These are phyloP conservation scores for Oreochromis spilurus DNA, from an alignment of 2,113 vertebrate genomes.

Conservation along the genomic window DNA sequence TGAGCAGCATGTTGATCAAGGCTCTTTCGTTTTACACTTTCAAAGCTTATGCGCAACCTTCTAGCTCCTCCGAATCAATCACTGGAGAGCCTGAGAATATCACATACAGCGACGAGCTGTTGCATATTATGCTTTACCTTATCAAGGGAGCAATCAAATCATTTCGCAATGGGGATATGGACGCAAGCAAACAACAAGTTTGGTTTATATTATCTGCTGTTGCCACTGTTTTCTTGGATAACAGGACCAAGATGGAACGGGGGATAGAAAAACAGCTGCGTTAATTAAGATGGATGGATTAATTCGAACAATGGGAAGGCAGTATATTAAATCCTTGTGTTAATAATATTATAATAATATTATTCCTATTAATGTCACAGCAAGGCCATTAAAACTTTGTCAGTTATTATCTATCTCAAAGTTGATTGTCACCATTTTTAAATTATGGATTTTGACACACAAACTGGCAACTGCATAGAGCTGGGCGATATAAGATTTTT, in stretches of 20 bases:
- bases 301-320: neutral
- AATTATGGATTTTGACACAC: neutral
- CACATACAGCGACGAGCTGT: neutral
- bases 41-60: neutral
- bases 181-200: conserved; percentile 6
- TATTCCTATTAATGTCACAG: neutral
- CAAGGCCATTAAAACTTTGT: neutral
- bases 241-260: neutral
- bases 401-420: neutral
- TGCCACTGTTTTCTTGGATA: neutral
- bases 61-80: neutral
- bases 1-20: neutral
- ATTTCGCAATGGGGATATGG: neutral
- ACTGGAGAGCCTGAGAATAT: neutral
- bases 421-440: neutral
- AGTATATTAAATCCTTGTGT: neutral
- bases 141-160: neutral
- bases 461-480: neutral
- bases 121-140: neutral
- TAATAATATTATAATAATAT: neutral
- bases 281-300: neutral
- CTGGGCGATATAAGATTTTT: no score
- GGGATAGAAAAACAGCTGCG: neutral
- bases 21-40: neutral
- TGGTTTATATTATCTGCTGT: neutral